A percentile compares a stretch with the other conserved stretches of the same genome.
These are phyloP conservation scores for Ibidorhyncha struthersii DNA, from an alignment of 2,113 vertebrate species.

Conservation along the genomic window DNA sequence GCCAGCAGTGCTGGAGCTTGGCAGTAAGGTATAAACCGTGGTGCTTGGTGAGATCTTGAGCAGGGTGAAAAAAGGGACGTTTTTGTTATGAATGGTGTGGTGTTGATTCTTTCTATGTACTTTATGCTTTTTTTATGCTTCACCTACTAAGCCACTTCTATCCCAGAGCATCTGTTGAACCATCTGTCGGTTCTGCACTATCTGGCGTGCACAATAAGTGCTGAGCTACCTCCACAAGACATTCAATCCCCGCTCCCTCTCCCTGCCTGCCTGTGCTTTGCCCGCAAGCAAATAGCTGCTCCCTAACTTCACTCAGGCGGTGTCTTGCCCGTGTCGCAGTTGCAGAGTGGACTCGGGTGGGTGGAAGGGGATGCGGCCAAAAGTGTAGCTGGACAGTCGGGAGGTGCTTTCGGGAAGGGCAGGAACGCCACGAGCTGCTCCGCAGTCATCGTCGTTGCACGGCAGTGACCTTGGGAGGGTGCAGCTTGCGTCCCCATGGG, in stretches of 20 bases:
- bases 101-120: background rate
- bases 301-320: background rate
- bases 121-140: constrained; percentile 48
- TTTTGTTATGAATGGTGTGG: background rate
- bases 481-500: background rate
- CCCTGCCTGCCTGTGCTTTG: background rate
- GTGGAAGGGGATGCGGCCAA: background rate
- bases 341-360: background rate
- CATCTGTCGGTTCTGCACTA: constrained; percentile 63
- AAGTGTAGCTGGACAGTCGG: background rate
- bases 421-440: background rate
- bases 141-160: constrained; percentile 63
- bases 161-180: constrained; percentile 64
- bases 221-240: background rate
- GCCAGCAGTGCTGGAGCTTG: background rate
- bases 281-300: background rate
- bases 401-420: background rate
- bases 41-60: background rate
- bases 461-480: background rate
- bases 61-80: background rate
- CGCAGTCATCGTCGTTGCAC: background rate
- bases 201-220: background rate
- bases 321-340: background rate
- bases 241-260: background rate
- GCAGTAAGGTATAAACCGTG: background rate